Conservation (phyloP, 2,888 invertebrate genomes). For the Ormyrus thymus region DNA sequence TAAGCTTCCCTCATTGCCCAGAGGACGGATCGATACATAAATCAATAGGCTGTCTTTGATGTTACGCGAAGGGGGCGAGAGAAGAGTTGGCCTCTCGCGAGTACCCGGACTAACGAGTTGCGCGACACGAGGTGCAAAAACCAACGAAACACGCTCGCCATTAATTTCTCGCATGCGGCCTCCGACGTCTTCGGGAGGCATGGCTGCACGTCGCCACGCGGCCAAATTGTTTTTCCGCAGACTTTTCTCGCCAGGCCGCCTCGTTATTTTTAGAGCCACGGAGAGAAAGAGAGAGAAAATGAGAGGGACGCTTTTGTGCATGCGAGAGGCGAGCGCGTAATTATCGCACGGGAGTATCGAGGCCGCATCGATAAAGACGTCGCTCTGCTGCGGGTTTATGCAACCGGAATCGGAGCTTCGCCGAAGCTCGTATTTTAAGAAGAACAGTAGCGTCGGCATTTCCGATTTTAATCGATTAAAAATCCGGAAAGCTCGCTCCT, state of each 20-base stretch:
- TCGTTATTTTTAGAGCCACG: slow-evolving; percentile 27
- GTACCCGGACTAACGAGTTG: slow-evolving; percentile 50
- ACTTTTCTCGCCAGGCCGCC: slow-evolving; percentile 13
- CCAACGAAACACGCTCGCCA: slow-evolving; percentile 54
- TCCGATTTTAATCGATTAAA: too few species aligned
- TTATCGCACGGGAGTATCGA: too few species aligned
- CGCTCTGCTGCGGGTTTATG: too few species aligned
- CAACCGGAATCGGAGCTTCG: too few species aligned
- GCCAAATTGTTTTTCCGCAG: slow-evolving; percentile 28
- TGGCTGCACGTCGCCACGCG: slow-evolving; percentile 7
- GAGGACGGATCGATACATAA: slow-evolving; percentile 36
- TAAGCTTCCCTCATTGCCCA: background rate
- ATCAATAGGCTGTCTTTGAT: slow-evolving; percentile 35
- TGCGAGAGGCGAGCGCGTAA: too few species aligned
- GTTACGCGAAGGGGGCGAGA: background rate
- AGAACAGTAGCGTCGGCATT: too few species aligned
- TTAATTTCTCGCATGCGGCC: slow-evolving; percentile 53
- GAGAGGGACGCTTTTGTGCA: background rate
- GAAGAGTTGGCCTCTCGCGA: background rate
- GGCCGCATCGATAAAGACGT: too few species aligned
- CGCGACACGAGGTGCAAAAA: slow-evolving; percentile 50
- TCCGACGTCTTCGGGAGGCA: slow-evolving; percentile 24
- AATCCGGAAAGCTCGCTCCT: too few species aligned
- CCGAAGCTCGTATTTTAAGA: too few species aligned
- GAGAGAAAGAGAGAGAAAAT: background rate